phyloP scores from a whole-genome alignment of 1,140 invertebrate genomes.

The Batillaria attramentaria region DNA sequence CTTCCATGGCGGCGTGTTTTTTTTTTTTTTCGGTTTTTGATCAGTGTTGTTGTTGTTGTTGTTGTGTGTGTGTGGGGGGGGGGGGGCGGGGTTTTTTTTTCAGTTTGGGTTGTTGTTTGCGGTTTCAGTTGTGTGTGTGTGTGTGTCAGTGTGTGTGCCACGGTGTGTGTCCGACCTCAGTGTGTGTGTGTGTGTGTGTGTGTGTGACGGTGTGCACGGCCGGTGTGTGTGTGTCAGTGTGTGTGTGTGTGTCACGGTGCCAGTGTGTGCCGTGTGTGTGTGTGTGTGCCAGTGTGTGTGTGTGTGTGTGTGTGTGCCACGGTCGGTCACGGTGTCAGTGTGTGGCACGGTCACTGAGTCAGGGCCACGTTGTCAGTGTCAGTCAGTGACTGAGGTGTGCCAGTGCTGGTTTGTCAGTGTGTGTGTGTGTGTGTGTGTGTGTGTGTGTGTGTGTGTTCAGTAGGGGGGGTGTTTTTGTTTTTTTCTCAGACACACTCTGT shows the following conservation, averaged over 20 bases:
- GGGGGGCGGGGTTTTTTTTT: neutral
- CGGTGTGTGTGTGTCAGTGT: neutral
- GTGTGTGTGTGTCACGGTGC: neutral
- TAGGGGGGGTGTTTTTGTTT: neutral
- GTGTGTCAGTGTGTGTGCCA: neutral
- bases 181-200: conserved; percentile 9
- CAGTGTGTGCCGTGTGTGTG: neutral
- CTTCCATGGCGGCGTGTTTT: neutral
- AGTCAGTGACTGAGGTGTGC: neutral
- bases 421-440: neutral
- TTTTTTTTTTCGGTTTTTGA: neutral
- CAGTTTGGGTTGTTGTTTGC: neutral
- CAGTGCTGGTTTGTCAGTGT: too few relatives aligned
- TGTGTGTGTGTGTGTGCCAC: neutral
- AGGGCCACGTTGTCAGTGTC: too few relatives aligned
- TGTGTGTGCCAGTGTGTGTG: neutral
- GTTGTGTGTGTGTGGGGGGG: neutral
- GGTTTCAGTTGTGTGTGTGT: neutral
- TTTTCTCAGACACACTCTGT: neutral
- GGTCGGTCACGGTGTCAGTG: neutral
- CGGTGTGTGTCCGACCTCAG: too few relatives aligned
- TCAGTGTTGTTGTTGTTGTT: neutral
- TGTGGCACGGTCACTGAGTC: too few relatives aligned
- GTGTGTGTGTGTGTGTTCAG: neutral
- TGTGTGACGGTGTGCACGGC: too few relatives aligned